These are phyloP conservation scores for Sesia bembeciformis DNA, from an alignment of 2,888 invertebrate genomes.

Conservation along the genomic window DNA sequence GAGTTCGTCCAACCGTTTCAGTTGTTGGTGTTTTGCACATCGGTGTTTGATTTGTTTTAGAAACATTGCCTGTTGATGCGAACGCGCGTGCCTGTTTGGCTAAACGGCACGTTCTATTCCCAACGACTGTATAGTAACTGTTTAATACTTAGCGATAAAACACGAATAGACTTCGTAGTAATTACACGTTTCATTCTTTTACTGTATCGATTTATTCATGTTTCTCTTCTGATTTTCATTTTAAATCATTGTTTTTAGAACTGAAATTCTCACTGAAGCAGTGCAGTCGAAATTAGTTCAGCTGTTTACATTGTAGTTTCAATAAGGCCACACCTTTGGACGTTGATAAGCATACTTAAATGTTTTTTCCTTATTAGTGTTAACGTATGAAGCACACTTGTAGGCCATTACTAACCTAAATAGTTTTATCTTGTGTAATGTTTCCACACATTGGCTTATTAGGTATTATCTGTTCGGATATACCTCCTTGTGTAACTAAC, in stretches of 20 bases:
- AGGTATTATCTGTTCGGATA: background rate
- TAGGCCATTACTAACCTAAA: slow-evolving; percentile 30
- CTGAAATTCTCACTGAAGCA: no score
- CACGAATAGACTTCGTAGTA: slow-evolving; percentile 3
- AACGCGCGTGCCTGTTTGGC: slow-evolving; percentile 62
- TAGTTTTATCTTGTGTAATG: slow-evolving; percentile 44
- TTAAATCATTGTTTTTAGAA: no score
- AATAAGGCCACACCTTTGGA: background rate
- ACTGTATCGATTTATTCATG: no score
- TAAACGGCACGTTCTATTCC: slow-evolving; percentile 37
- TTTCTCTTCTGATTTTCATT: no score
- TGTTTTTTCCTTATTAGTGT: slow-evolving; percentile 9
- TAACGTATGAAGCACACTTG: slow-evolving; percentile 12
- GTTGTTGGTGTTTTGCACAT: slow-evolving; percentile 6
- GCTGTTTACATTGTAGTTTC: background rate
- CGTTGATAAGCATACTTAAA: background rate
- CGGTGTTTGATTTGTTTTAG: slow-evolving; percentile 48
- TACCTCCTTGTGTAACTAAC: no score
- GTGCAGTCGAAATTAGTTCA: no score
- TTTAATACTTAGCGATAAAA: slow-evolving; percentile 17
- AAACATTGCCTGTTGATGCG: slow-evolving; percentile 48
- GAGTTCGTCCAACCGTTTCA: background rate
- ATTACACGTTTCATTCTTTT: no score
- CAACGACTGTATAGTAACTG: slow-evolving; percentile 17
- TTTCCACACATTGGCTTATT: slow-evolving; percentile 25